Evolutionary conservation across 1,140 invertebrate species (phyloP), one percentile per base, ranked within the genome.

Genomic region (Vanessa tameamea): DNA sequence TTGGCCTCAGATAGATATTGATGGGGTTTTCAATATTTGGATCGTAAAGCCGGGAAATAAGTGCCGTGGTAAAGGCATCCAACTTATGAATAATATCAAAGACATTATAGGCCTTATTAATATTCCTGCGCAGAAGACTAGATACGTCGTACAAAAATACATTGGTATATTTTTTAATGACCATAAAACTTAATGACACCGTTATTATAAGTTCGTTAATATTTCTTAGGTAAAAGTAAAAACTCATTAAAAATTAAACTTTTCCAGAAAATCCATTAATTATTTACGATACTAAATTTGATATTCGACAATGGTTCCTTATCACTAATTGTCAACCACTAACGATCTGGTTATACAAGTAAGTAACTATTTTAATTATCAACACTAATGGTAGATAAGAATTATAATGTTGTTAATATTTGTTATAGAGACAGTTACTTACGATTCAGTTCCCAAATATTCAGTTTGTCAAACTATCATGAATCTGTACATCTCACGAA

Each of bases 21-120:
- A 98, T 87, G 98, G 97, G 0, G 93, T 95, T 53, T 94, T 95
- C 70, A 98, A 99, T 89, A 95, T 98, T 67, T 99, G 98, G 98
- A 99, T 99, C 78, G 94, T 99, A 31, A 99, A 99, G 89, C 98
- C 98, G 0, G 97, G 98, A 14, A 98, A 98, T 66, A 97, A 98
- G 88, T 99, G 97, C 76, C 94, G 98, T 4, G 98, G 98, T 0
- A 94, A 97, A 80, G 98, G 98, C 57, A 99, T 99, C 72, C 95
- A 96, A 16, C 93, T 98, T 31, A 95, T 97, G 94, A 97, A 98
- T 86, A 96, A 96, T 84, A 93, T 99, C 13, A 97, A 98, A 76
- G 96, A 97, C 80, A 98, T 99, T 51, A 90, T 98, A 76, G 95
- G 95, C 59, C 95, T 95, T 74, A 94, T 96, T 47, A 95, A 95